Conservation (phyloP, 2,888 invertebrate species). For the Pyrocoelia pectoralis region DNA sequence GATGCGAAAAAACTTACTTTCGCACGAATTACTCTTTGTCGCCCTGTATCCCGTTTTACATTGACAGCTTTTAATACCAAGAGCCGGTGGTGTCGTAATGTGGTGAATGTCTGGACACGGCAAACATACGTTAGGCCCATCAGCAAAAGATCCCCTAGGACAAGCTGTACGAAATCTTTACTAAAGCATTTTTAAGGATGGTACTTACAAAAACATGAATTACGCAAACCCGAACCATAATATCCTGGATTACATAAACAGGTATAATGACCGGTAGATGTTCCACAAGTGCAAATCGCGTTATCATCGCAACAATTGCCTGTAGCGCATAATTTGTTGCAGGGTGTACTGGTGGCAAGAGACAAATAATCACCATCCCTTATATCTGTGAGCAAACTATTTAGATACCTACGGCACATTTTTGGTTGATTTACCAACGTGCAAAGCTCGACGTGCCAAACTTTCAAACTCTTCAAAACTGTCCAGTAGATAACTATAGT, state of each 20-base stretch:
- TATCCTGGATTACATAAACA: conserved; percentile 72
- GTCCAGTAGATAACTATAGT: conserved; percentile 71
- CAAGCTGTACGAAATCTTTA: conserved; percentile 62
- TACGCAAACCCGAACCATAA: conserved; percentile 69
- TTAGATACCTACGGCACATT: too few relatives aligned
- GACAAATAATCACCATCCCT: conserved; percentile 67
- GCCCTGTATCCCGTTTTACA: conserved; percentile 69
- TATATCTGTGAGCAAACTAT: conserved; percentile 61
- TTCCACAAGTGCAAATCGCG: conserved; percentile 72
- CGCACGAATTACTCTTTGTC: conserved; percentile 62
- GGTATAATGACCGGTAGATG: conserved; percentile 73
- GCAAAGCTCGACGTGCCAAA: conserved; percentile 71
- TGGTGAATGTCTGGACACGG: conserved; percentile 73
- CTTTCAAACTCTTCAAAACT: conserved; percentile 75
- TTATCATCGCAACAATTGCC: conserved; percentile 67
- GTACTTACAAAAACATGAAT: conserved; percentile 67
- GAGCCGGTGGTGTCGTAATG: conserved; percentile 65
- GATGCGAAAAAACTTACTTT: conserved; percentile 65
- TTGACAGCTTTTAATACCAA: conserved; percentile 64
- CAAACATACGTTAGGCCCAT: conserved; percentile 60
- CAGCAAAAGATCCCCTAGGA: conserved; percentile 71
- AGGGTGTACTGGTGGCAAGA: conserved; percentile 60
- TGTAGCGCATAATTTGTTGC: conserved; percentile 64
- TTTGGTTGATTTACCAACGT: conserved; percentile 63
- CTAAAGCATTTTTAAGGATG: background rate